A percentile compares a stretch with the other conserved stretches of the same genome.
These are phyloP conservation scores for Nerophis ophidion DNA, from an alignment of 2,113 vertebrate genomes.

Conservation along the genomic window DNA sequence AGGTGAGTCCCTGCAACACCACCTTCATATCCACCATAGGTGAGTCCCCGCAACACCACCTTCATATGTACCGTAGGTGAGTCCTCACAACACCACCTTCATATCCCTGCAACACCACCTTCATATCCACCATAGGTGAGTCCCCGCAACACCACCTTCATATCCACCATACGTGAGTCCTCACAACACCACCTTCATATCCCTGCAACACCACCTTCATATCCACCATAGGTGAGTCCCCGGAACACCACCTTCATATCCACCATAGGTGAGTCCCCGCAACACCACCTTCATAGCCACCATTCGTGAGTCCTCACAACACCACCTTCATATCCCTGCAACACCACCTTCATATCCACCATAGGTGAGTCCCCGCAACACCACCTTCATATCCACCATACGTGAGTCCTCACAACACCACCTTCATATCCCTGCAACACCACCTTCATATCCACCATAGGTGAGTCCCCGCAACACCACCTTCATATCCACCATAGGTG, in stretches of 20 bases:
- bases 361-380: constrained; percentile 79
- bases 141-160: constrained; percentile 79
- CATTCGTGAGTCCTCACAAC: constrained; percentile 78
- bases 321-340: too few relatives aligned
- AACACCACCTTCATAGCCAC: constrained; percentile 83
- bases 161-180: constrained; percentile 81
- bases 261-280: constrained; percentile 78
- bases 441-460: constrained; percentile 84
- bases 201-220: constrained; percentile 81
- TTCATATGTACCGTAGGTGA: constrained; percentile 83
- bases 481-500: constrained; percentile 83
- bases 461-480: constrained; percentile 77
- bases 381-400: constrained; percentile 83
- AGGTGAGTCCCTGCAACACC: constrained; percentile 77
- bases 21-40: constrained; percentile 84
- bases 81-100: too few relatives aligned
- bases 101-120: constrained; percentile 80
- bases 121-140: constrained; percentile 82
- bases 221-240: constrained; percentile 80
- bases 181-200: too few relatives aligned
- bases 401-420: too few relatives aligned
- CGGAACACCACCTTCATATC: constrained; percentile 83
- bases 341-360: constrained; percentile 82
- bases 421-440: constrained; percentile 80
- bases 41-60: constrained; percentile 76